A percentile compares a stretch with the other conserved stretches of the same genome.
These are phyloP conservation scores for Nasonia vitripennis DNA, from an alignment of 1,140 invertebrate species.

Conservation along the genomic window DNA sequence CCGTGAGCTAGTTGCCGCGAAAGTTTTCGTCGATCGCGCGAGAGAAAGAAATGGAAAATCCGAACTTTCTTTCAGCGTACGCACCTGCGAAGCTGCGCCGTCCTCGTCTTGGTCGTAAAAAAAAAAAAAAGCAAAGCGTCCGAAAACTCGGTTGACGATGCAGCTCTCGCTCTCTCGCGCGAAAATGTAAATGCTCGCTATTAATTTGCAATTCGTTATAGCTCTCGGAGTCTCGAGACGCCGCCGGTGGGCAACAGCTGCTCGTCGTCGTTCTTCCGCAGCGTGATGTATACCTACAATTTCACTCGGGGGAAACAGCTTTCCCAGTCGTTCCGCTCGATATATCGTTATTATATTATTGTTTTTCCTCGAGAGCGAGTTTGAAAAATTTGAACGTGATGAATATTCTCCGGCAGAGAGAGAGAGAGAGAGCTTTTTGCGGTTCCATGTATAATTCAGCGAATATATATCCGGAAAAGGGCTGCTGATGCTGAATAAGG, in stretches of 20 bases:
- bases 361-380: not conserved
- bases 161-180: too few relatives aligned
- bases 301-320: constrained; percentile 33
- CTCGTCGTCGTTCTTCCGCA: constrained; percentile 39
- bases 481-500: constrained; percentile 7
- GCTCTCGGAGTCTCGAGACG: not conserved
- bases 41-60: not conserved
- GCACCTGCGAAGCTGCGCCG: not conserved
- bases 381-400: too few relatives aligned
- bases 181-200: constrained; percentile 66
- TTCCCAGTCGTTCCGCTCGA: constrained; percentile 34
- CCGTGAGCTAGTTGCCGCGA: too few relatives aligned
- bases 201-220: constrained; percentile 70
- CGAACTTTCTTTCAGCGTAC: too few relatives aligned
- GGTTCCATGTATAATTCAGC: not conserved
- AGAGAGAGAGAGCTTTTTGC: too few relatives aligned
- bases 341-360: constrained; percentile 4
- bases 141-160: not conserved
- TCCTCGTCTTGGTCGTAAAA: not conserved
- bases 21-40: not conserved
- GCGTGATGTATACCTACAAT: constrained; percentile 37
- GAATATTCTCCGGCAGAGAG: too few relatives aligned
- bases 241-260: constrained; percentile 59
- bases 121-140: not conserved
- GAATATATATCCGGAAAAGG: too few relatives aligned